Conservation (phyloP, 2,888 invertebrate genomes). For the Bibio marci region DNA sequence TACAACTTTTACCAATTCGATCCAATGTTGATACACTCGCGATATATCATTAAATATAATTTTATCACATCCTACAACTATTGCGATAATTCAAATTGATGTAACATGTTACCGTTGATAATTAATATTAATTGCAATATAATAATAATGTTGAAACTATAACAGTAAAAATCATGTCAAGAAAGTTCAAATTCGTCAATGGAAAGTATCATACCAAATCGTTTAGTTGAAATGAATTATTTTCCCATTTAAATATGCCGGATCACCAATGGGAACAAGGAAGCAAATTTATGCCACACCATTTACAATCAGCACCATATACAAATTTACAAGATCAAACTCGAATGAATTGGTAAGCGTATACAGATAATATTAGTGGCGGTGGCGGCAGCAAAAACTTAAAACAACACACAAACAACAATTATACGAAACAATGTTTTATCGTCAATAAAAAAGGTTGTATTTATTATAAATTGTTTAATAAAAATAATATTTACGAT, state of each 20-base stretch:
- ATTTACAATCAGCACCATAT: constrained; percentile 48
- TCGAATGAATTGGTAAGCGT: constrained; percentile 19
- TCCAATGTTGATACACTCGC: constrained; percentile 44
- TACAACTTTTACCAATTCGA: constrained; percentile 38
- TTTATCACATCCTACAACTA: constrained; percentile 26
- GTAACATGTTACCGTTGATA: constrained; percentile 22
- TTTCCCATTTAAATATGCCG: constrained; percentile 56
- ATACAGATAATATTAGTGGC: constrained; percentile 5
- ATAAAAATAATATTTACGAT: too few relatives aligned
- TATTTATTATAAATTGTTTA: too few relatives aligned
- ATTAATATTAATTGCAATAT: constrained; percentile 18
- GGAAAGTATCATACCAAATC: constrained; percentile 60
- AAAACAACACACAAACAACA: too few relatives aligned
- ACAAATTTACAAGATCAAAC: constrained; percentile 32
- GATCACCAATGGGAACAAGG: constrained; percentile 54
- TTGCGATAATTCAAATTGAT: constrained; percentile 6
- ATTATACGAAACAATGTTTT: too few relatives aligned
- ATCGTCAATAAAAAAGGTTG: too few relatives aligned
- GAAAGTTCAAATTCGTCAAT: constrained; percentile 48
- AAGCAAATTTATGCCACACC: constrained; percentile 49
- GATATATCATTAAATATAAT: constrained; percentile 46
- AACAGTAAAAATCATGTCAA: constrained; percentile 44
- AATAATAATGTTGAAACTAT: too few relatives aligned
- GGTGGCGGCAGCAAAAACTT: too few relatives aligned
- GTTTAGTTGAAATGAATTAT: constrained; percentile 38